Percentiles rank a stretch among this genome's conserved stretches.
Conservation (phyloP, 2,888 invertebrate genomes). For the Lamellibrachia columna region DNA sequence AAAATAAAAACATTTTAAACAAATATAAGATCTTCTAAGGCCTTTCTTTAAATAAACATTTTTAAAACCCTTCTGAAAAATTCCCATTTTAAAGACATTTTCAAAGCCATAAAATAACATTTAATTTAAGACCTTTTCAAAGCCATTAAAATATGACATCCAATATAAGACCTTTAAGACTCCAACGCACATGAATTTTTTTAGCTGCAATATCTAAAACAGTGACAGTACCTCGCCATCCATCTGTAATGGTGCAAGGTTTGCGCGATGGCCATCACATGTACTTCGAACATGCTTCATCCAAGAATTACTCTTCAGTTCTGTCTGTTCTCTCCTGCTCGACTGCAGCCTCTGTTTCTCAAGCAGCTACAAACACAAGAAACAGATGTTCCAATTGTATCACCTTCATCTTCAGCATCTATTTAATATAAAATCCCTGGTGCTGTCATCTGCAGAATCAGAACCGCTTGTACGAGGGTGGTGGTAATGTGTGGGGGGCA, state of each 20-base stretch:
- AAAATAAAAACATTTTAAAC: too few relatives aligned
- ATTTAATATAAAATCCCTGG: neutral
- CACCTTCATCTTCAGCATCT: neutral
- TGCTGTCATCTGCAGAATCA: neutral
- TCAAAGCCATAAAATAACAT: too few relatives aligned
- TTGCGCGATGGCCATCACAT: neutral
- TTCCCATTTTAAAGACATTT: too few relatives aligned
- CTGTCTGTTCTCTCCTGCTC: neutral
- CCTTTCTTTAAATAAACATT: too few relatives aligned
- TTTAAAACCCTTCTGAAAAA: too few relatives aligned
- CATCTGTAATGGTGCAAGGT: neutral
- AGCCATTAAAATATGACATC: too few relatives aligned
- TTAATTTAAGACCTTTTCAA: too few relatives aligned
- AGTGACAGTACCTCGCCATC: neutral
- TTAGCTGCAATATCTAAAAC: neutral
- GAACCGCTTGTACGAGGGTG: neutral
- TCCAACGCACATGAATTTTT: neutral
- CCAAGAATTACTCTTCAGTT: neutral
- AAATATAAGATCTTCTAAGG: too few relatives aligned
- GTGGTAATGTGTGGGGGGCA: neutral
- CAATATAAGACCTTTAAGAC: too few relatives aligned
- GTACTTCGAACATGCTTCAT: conserved; percentile 8
- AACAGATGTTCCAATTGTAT: neutral
- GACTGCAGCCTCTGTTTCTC: neutral
- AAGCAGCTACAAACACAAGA: conserved; percentile 12